Evolutionary conservation across 2,888 invertebrate species (phyloP).

Genomic region (Acanthoscelides obtectus): DNA sequence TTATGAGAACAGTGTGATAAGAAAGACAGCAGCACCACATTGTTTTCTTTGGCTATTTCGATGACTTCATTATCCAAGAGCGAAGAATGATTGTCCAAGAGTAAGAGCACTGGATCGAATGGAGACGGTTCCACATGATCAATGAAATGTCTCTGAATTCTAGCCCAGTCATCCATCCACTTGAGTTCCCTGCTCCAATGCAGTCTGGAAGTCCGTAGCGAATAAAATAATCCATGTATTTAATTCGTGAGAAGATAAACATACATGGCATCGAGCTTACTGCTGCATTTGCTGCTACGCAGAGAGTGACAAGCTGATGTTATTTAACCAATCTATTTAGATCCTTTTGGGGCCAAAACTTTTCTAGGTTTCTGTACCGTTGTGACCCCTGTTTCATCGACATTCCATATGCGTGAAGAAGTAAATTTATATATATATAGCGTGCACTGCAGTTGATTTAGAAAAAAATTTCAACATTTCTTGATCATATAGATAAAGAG

Average conservation of each 20-base stretch:
- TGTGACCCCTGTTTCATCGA: background rate
- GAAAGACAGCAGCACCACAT: background rate
- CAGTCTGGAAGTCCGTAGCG: background rate
- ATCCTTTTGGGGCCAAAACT: background rate
- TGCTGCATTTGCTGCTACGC: background rate
- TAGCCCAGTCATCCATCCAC: background rate
- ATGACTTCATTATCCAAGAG: background rate
- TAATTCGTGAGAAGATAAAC: background rate
- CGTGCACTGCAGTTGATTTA: background rate
- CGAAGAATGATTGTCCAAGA: background rate
- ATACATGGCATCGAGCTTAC: background rate
- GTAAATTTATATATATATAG: background rate
- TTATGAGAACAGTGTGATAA: background rate
- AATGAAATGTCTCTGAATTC: background rate
- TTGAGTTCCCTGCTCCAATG: background rate
- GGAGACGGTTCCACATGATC: background rate
- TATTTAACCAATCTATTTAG: background rate
- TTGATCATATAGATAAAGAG: background rate
- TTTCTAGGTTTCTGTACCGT: background rate
- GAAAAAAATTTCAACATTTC: background rate
- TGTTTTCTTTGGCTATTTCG: background rate
- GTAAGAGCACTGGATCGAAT: background rate
- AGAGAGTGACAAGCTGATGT: background rate
- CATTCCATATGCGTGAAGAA: background rate
- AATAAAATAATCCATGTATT: background rate